Evolutionary conservation across 1,140 invertebrate genomes (phyloP), one percentile per base, ranked within the genome.

Genomic region (Eumaeus atala): DNA sequence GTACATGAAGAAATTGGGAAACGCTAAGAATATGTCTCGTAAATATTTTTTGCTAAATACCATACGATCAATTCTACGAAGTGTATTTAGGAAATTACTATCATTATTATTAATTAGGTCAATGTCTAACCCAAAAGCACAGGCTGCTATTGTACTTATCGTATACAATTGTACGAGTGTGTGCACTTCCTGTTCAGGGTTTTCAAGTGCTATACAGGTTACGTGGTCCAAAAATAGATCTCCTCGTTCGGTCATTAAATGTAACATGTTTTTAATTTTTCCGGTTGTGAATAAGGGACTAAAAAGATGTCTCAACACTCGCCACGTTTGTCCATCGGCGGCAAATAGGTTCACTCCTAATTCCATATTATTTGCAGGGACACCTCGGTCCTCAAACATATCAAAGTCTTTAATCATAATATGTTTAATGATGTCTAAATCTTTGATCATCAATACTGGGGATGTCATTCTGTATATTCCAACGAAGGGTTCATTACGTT

Each of bases 91-190:
- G 34, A 59, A 49, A 16, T 38, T 51, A 9, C 67, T 51, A 36
- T 58, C 16, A 3, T 48, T 18, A n/a, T 21, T 35, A 33, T 47
- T n/a, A n/a, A n/a, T 42, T n/a, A 37, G 51, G 59, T 91, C 88
- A 21, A 87, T 84, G 42, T 90, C 81, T 9, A 91, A 55, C 10
- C 90, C 90, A 61, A 91, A 91, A 9, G 89, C 90, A 62, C 88
- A 90, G 4, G 83, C 85, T 10, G 87, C 82, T 9, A 91, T 90
- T 0, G 86, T 83, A 1, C 86, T 74, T 14, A 89, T 63, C 0
- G 85, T 68, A 35, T 84, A 88, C 36, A 73, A 81, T 10, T 80
- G 61, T 0, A 80, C 53, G 2, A 89, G 38, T 42, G 77, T 72
- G 58, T 83, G 76, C 8, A 89, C 61, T 37, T 89, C 77, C 16